A percentile compares a stretch with the other conserved stretches of the same genome.
Evolutionary conservation across 2,113 vertebrate genomes (phyloP).

Genomic region (Lanius ludovicianus): DNA sequence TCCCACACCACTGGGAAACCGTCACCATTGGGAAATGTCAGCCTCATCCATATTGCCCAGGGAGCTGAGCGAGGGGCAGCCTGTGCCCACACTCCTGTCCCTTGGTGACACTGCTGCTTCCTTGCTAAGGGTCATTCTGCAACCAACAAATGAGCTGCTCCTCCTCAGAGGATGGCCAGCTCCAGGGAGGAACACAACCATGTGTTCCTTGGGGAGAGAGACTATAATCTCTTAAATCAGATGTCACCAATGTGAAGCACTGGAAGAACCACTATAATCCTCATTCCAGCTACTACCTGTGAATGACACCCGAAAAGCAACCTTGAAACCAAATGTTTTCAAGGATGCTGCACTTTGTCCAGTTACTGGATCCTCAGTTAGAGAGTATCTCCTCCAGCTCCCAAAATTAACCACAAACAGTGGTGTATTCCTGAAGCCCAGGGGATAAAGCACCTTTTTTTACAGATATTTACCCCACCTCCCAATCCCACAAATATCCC

Average conservation of each 20-base stretch:
- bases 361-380: not conserved
- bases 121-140: not conserved
- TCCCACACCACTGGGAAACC: not conserved
- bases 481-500: not conserved
- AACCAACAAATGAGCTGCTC: not conserved
- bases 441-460: not conserved
- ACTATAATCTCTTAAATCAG: not conserved
- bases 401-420: not conserved
- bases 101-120: not conserved
- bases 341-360: not conserved
- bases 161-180: not conserved
- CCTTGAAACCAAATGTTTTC: not conserved
- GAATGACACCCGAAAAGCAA: not conserved
- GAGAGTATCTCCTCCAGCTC: not conserved
- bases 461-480: not conserved
- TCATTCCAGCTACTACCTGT: not conserved
- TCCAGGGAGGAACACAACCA: not conserved
- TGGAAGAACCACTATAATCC: not conserved
- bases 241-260: not conserved
- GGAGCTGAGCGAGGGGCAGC: accelerated
- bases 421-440: not conserved
- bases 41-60: not conserved
- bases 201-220: accelerated
- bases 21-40: not conserved
- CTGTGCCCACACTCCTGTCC: not conserved